These are phyloP conservation scores for Dicyrtoma fusca DNA, from an alignment of 2,888 invertebrate species.

Conservation along the genomic window DNA sequence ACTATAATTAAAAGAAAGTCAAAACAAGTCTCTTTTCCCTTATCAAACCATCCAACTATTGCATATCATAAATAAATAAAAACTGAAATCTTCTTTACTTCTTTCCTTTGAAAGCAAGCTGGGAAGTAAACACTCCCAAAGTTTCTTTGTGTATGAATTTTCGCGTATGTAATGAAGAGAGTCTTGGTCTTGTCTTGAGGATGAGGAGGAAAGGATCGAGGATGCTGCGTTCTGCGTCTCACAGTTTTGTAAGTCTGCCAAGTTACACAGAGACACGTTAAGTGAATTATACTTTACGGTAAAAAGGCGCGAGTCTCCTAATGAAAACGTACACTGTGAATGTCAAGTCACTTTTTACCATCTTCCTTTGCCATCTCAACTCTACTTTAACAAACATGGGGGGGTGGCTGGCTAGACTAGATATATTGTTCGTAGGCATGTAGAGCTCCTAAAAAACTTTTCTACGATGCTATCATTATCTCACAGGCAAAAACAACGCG, in stretches of 20 bases:
- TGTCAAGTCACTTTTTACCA: conserved; percentile 29
- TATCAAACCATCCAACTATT: not conserved
- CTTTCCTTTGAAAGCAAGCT: not conserved
- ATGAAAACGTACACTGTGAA: conserved; percentile 30
- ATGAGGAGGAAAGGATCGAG: not conserved
- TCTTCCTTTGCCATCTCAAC: conserved; percentile 7
- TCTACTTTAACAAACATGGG: conserved; percentile 17
- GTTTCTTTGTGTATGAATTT: not conserved
- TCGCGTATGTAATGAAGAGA: too few species aligned
- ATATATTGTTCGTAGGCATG: not conserved
- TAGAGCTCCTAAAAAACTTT: not conserved
- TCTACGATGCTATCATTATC: too few species aligned
- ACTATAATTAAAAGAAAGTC: not conserved
- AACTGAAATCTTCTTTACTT: not conserved
- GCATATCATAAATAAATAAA: conserved; percentile 15
- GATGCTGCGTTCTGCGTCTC: not conserved
- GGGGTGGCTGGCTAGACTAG: not conserved
- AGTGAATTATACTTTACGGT: not conserved
- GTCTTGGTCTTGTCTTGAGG: too few species aligned
- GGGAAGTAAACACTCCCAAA: not conserved
- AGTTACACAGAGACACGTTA: conserved; percentile 11
- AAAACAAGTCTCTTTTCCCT: not conserved
- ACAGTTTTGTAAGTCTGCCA: conserved; percentile 15
- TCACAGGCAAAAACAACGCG: too few species aligned
- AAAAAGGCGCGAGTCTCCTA: conserved; percentile 21